Percentiles rank a stretch among this genome's conserved stretches.
These are phyloP conservation scores for Ochropacha duplaris DNA, from an alignment of 2,888 invertebrate genomes.

Conservation along the genomic window DNA sequence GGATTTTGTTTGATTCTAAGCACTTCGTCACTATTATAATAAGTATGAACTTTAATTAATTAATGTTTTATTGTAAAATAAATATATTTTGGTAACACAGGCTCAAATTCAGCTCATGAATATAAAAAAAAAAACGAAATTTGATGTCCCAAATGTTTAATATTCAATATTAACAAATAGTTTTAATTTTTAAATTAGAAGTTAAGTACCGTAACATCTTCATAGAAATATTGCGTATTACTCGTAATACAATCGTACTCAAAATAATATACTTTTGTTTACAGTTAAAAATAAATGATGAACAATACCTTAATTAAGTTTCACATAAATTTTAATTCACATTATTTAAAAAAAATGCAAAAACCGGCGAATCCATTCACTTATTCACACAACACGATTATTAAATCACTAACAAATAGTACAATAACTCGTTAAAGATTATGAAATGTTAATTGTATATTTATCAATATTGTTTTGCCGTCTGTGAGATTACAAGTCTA, in stretches of 20 bases:
- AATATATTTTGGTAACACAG: too few species aligned
- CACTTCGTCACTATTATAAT: background rate
- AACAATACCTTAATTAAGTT: background rate
- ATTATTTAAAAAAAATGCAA: background rate
- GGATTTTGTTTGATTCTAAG: background rate
- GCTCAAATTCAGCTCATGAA: too few species aligned
- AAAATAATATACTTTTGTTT: background rate
- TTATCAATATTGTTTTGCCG: background rate
- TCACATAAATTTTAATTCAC: background rate
- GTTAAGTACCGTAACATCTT: too few species aligned
- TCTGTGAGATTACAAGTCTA: slow-evolving; percentile 4
- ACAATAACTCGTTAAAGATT: background rate
- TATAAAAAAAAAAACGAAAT: too few species aligned
- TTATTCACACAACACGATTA: background rate
- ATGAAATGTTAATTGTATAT: background rate
- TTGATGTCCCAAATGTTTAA: too few species aligned
- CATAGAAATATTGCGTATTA: too few species aligned
- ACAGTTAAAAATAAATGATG: background rate
- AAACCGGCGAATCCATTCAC: background rate
- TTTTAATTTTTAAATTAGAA: too few species aligned
- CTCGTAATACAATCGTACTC: background rate
- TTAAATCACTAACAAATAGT: background rate
- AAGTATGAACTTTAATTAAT: background rate
- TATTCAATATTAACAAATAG: too few species aligned
- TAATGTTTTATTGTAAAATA: too few species aligned